Conservation (phyloP, 2,797 vertebrate species). For the Brachyalestes nurse region DNA sequence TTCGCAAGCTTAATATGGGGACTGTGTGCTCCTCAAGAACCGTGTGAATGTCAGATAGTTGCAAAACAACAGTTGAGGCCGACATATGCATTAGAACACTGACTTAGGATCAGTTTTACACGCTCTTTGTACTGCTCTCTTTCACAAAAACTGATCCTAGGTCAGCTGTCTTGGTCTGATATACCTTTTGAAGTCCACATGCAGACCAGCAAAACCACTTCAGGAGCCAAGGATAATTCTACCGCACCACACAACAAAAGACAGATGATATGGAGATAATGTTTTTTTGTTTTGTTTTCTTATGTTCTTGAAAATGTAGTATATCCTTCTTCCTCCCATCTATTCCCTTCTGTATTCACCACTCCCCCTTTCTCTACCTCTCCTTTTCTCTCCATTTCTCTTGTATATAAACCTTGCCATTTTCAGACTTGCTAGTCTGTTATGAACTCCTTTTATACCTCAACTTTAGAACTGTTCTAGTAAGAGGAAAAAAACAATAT, state of each 20-base stretch:
- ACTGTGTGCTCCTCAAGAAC: background rate
- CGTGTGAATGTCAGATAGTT: too few relatives aligned
- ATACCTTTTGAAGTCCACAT: background rate
- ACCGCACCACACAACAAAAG: constrained; percentile 70
- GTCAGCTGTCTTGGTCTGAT: background rate
- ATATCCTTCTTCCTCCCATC: constrained; percentile 66
- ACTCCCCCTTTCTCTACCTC: constrained; percentile 76
- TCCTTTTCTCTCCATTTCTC: constrained; percentile 83
- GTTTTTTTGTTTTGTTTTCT: constrained; percentile 59
- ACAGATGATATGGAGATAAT: constrained; percentile 45
- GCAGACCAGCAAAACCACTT: background rate
- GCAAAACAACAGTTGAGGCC: background rate
- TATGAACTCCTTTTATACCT: constrained; percentile 88
- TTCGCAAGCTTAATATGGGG: background rate
- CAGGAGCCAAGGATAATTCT: constrained; percentile 57
- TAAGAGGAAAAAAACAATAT: constrained; percentile 84
- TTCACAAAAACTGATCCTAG: background rate
- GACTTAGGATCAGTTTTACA: background rate
- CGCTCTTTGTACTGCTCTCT: background rate
- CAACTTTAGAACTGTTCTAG: constrained; percentile 90
- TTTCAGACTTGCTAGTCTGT: constrained; percentile 85
- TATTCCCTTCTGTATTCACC: constrained; percentile 78
- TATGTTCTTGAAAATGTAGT: constrained; percentile 80
- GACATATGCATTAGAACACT: background rate
- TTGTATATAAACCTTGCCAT: constrained; percentile 86